These are phyloP conservation scores for Oligia fasciuncula DNA, from an alignment of 2,888 invertebrate genomes.

Conservation along the genomic window DNA sequence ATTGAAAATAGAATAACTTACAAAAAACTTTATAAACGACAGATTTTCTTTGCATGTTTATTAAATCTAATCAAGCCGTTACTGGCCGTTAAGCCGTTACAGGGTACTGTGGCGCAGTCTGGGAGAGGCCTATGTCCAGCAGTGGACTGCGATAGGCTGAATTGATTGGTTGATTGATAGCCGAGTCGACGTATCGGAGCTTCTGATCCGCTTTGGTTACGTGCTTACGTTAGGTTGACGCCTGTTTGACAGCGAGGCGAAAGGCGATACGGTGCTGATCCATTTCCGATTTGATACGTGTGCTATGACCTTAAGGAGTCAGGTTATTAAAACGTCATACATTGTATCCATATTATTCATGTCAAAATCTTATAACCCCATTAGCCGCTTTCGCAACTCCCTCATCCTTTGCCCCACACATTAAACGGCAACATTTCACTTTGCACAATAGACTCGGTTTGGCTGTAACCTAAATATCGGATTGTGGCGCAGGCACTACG, in stretches of 20 bases:
- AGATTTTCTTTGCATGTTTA: neutral
- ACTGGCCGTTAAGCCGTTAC: too few relatives aligned
- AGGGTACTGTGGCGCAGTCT: too few relatives aligned
- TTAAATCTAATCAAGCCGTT: neutral
- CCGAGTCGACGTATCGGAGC: too few relatives aligned
- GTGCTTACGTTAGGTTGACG: too few relatives aligned
- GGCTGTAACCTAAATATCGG: slow-evolving; percentile 88
- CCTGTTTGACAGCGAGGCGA: too few relatives aligned
- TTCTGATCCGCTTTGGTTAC: too few relatives aligned
- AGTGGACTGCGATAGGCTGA: too few relatives aligned
- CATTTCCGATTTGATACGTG: too few relatives aligned
- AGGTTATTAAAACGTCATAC: neutral
- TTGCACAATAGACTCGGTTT: slow-evolving; percentile 87
- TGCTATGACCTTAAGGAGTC: neutral
- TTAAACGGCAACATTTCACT: slow-evolving; percentile 85
- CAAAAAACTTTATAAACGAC: neutral
- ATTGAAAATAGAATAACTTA: neutral
- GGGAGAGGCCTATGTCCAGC: too few relatives aligned
- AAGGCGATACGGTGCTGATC: too few relatives aligned
- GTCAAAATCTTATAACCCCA: neutral
- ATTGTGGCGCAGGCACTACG: slow-evolving; percentile 81
- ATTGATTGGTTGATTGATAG: too few relatives aligned
- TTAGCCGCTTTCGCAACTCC: slow-evolving; percentile 41
- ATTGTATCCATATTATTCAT: neutral
- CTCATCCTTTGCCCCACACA: slow-evolving; percentile 71